Base-by-base conservation (phyloP, 2,797 vertebrate species). In the Enteromius paludinosus region DNA sequence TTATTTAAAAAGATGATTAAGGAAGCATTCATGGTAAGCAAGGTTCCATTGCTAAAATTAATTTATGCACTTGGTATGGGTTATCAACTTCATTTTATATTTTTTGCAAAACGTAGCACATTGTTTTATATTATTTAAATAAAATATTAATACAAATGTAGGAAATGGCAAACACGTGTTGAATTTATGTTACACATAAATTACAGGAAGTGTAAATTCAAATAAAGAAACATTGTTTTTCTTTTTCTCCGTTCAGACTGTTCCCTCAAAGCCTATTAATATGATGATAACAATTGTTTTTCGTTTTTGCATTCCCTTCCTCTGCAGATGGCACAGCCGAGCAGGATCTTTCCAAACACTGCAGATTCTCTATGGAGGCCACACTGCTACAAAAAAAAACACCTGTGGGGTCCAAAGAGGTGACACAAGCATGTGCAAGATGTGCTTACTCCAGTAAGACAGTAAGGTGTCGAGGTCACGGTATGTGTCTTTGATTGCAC, bases 391-490 rank as follows among this genome's bases (percentile, higher is more conserved):
- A 49, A 61, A 52, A 35, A 35, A 79, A 47, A 80, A 28, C 30
- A 65, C 62, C 43, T 49, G 14, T 4, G 25, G 68, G 52, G 66
- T 54, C 61, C 66, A 28, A 35, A 41, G 30, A 23, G 52, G 35
- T 64, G 35, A 52, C 47, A 18, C n/a, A 68, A 47, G 49, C 20
- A 52, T 35, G 6, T 41, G 28, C 41, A 62, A 17, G 45, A 49
- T 81, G 20, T 38, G 80, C 80, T 33, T 23, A 35, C 43, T 72
- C 25, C 56, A 72, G 77, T 47, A 69, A 82, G 80, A 38, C 59
- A 14, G 74, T 66, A 79, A 28, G 17, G 65, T 71, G 41, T 82
- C 25, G 28, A 79, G 73, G 86, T 79, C 68, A 61, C 18, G 43
- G 72, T 72, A 47, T 52, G 28, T 62, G 61, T 74, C 45, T 78